phyloP scores from a whole-genome alignment of 1,140 invertebrate genomes.

The Drosophila orena region DNA sequence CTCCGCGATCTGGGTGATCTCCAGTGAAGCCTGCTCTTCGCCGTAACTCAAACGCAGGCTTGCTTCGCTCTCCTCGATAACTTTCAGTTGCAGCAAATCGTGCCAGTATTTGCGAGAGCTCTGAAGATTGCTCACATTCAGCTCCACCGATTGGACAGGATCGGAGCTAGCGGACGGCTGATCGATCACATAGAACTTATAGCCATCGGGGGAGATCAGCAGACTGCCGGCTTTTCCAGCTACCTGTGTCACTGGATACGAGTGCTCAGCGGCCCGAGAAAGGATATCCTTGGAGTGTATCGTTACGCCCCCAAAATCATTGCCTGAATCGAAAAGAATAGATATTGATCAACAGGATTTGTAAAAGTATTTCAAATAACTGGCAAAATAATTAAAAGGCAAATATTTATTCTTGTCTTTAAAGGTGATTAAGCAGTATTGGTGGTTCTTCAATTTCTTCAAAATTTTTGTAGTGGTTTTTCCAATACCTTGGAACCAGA shows the following conservation, averaged over 20 bases:
- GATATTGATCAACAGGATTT: not conserved
- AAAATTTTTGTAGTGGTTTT: no score
- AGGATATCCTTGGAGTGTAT: constrained; percentile 92
- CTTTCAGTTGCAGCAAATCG: constrained; percentile 90
- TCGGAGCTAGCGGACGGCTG: constrained; percentile 90
- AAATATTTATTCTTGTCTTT: no score
- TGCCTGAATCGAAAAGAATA: constrained; percentile 85
- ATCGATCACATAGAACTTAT: constrained; percentile 93
- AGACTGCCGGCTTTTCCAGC: constrained; percentile 64
- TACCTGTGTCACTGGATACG: constrained; percentile 81
- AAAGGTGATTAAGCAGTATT: no score
- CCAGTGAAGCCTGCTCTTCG: constrained; percentile 88
- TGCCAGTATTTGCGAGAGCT: constrained; percentile 94
- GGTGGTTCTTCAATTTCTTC: no score
- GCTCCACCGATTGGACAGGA: constrained; percentile 92
- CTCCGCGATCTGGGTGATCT: constrained; percentile 89
- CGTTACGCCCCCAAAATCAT: constrained; percentile 96
- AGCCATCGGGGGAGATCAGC: constrained; percentile 93
- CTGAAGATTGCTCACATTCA: constrained; percentile 92
- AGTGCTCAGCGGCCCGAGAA: constrained; percentile 88
- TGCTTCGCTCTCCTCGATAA: constrained; percentile 87
- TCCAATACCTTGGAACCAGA: no score
- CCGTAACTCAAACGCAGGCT: constrained; percentile 89
- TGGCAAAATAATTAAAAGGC: no score
- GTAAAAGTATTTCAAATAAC: not conserved